phyloP scores from a whole-genome alignment of 1,140 invertebrate genomes.

The Pseudomyrmex concolor region DNA sequence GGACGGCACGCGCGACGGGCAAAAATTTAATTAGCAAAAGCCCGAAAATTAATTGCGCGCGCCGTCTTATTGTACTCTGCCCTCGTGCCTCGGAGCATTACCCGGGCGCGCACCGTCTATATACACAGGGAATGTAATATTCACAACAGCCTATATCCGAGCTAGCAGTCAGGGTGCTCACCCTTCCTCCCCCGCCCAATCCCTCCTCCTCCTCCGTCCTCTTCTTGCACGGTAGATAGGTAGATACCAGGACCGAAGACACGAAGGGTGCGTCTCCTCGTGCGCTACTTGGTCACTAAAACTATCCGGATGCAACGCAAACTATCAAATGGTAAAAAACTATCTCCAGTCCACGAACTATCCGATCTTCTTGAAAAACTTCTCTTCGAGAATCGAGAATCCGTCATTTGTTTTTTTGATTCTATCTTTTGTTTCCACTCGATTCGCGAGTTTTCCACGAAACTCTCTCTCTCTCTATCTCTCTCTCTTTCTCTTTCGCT shows the following conservation, averaged over 20 bases:
- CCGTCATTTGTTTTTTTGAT: too few relatives aligned
- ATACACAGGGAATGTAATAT: slow-evolving; percentile 83
- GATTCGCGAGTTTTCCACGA: too few relatives aligned
- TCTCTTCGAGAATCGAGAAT: background rate
- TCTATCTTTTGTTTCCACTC: too few relatives aligned
- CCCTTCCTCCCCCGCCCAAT: slow-evolving; percentile 57
- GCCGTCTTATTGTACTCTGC: slow-evolving; percentile 81
- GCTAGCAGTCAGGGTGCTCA: slow-evolving; percentile 74
- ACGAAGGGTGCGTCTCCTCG: slow-evolving; percentile 13
- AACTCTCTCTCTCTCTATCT: background rate
- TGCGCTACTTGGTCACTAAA: slow-evolving; percentile 10
- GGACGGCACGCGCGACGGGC: slow-evolving; percentile 60
- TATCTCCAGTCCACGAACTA: background rate
- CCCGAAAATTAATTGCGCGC: slow-evolving; percentile 82
- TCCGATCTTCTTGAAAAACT: background rate
- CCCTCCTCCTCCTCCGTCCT: slow-evolving; percentile 50
- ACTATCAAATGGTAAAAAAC: too few relatives aligned
- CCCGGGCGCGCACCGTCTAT: slow-evolving; percentile 74
- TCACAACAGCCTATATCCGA: slow-evolving; percentile 82
- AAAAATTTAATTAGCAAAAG: slow-evolving; percentile 84
- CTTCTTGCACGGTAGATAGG: slow-evolving; percentile 49
- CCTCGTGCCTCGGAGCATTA: slow-evolving; percentile 69
- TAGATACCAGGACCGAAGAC: slow-evolving; percentile 52
- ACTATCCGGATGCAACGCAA: background rate
- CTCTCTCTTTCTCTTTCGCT: slow-evolving; percentile 1